These are phyloP conservation scores for Nycteola revayana DNA, from an alignment of 2,888 invertebrate species.

Conservation along the genomic window DNA sequence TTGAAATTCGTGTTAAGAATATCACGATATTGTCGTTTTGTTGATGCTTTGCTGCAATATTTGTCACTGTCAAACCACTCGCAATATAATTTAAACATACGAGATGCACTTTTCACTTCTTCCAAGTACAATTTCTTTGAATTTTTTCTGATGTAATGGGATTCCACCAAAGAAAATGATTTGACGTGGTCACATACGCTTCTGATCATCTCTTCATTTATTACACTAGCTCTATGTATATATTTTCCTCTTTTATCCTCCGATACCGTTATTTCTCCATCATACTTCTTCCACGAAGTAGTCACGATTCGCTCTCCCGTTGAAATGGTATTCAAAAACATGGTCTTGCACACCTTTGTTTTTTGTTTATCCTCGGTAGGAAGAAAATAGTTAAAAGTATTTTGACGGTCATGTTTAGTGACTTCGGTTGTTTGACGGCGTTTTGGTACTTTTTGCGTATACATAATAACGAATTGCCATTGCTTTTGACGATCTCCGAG, in stretches of 20 bases:
- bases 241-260: constrained; percentile 1
- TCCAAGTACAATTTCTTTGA: constrained; percentile 1
- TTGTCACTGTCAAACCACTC: constrained; percentile 7
- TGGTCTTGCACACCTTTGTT: background rate
- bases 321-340: constrained; percentile 2
- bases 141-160: background rate
- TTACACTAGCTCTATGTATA: background rate
- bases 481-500: constrained; percentile 3
- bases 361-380: background rate
- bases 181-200: constrained; percentile 4
- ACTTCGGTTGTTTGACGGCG: constrained; percentile 3
- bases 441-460: constrained; percentile 3
- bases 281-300: background rate
- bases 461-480: background rate
- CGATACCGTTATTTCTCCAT: background rate
- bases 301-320: background rate
- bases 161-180: constrained; percentile 2
- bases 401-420: constrained; percentile 4
- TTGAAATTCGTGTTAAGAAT: constrained; percentile 4
- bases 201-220: constrained; percentile 2
- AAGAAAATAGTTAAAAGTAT: constrained; percentile 2
- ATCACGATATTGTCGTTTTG: background rate
- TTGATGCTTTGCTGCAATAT: constrained; percentile 1
- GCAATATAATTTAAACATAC: constrained; percentile 3
- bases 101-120: constrained; percentile 1